These are phyloP conservation scores for Eupleurogrammus muticus DNA, from an alignment of 2,797 vertebrate species.

Conservation along the genomic window DNA sequence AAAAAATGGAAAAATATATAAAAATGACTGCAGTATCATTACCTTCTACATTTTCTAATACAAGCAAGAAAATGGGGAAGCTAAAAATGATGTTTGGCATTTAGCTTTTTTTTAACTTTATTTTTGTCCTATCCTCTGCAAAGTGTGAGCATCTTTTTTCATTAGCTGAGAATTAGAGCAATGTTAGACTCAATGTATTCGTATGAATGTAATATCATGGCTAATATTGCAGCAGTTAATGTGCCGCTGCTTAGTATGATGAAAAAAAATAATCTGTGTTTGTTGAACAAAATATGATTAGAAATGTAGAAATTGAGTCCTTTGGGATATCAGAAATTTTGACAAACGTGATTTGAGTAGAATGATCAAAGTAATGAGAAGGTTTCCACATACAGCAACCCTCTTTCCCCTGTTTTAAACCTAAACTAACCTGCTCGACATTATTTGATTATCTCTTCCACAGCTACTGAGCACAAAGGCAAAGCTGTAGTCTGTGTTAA, in stretches of 20 bases:
- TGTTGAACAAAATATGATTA: conserved; percentile 7
- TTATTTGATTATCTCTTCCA: conserved; percentile 52
- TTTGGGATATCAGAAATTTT: conserved; percentile 6
- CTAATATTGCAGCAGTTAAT: background rate
- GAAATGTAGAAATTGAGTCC: background rate
- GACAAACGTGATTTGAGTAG: conserved; percentile 20
- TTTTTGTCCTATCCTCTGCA: too few species aligned
- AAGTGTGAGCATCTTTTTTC: background rate
- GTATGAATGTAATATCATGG: background rate
- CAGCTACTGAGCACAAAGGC: conserved; percentile 19
- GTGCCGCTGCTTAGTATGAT: background rate
- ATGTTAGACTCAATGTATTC: background rate
- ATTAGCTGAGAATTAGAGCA: background rate
- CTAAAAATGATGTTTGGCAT: background rate
- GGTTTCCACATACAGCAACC: conserved; percentile 22
- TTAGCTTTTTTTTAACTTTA: too few species aligned
- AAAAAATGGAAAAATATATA: background rate
- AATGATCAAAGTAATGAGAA: conserved; percentile 38
- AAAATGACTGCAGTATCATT: background rate
- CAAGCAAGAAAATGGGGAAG: background rate
- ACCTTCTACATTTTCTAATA: background rate
- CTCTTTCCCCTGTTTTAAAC: conserved; percentile 28
- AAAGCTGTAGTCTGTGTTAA: conserved; percentile 24
- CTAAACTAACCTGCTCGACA: conserved; percentile 38
- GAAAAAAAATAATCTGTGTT: conserved; percentile 1